Evolutionary conservation across 2,797 vertebrate genomes (phyloP).

Genomic region (Epinephelus coioides): DNA sequence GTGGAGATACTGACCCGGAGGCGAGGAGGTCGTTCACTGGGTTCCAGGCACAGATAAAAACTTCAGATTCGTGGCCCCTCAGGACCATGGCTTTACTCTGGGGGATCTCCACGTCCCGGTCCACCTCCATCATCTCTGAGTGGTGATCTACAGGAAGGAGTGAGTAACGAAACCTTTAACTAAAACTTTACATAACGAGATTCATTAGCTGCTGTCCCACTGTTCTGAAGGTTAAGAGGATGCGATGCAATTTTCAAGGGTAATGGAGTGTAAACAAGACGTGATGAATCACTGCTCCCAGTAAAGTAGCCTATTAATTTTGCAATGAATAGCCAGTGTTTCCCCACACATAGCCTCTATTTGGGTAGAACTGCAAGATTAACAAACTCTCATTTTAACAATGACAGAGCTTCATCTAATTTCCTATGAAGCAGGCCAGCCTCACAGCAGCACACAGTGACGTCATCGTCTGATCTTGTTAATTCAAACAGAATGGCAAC

Average conservation of each 20-base stretch:
- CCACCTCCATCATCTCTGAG: constrained; percentile 98
- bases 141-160: constrained; percentile 91
- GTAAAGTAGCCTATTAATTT: constrained; percentile 1
- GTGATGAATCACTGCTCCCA: constrained; percentile 1
- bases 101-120: constrained; percentile 97
- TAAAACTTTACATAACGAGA: background rate
- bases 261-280: constrained; percentile 4
- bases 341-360: background rate
- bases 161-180: background rate
- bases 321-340: background rate
- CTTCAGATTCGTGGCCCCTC: constrained; percentile 97
- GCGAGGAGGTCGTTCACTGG: constrained; percentile 97
- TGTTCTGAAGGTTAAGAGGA: background rate
- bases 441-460: constrained; percentile 4
- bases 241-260: background rate
- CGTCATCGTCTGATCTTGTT: constrained; percentile 3
- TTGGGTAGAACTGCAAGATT: background rate
- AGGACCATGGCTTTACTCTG: constrained; percentile 98
- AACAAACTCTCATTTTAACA: constrained; percentile 11
- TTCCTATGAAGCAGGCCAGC: constrained; percentile 18
- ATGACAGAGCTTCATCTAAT: constrained; percentile 10
- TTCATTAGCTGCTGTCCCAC: background rate
- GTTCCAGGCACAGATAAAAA: constrained; percentile 99
- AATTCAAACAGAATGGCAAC: constrained; percentile 27
- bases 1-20: constrained; percentile 90